Percentiles rank a stretch among this genome's conserved stretches.
phyloP scores from a whole-genome alignment of 2,797 vertebrate genomes.

The Gallinago nigripennis region DNA sequence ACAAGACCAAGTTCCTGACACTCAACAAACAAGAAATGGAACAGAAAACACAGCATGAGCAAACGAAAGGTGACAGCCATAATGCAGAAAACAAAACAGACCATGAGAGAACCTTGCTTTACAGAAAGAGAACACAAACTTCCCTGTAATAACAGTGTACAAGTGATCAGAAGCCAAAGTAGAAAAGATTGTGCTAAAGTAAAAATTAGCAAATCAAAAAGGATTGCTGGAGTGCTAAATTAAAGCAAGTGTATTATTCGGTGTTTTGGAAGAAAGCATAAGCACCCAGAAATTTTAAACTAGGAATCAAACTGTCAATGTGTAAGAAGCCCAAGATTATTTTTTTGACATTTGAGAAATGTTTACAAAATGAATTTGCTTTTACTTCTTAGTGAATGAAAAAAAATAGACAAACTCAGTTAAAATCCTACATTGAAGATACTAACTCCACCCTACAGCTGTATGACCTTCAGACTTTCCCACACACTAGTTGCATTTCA shows the following conservation, averaged over 20 bases:
- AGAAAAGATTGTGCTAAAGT: not conserved
- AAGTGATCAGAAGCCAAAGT: not conserved
- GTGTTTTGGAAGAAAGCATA: not conserved
- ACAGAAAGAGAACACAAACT: not conserved
- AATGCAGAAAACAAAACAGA: not conserved
- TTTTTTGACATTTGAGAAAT: not conserved
- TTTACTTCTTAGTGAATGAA: not conserved
- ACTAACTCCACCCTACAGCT: not conserved
- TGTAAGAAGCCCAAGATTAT: not conserved
- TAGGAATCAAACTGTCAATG: not conserved
- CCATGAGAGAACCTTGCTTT: not conserved
- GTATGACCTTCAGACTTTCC: not conserved
- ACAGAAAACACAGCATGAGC: not conserved
- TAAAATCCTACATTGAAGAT: not conserved
- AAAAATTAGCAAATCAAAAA: not conserved
- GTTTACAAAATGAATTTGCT: not conserved
- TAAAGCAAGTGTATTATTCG: not conserved
- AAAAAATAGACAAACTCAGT: not conserved
- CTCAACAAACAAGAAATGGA: not conserved
- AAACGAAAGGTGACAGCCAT: not conserved
- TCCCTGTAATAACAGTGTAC: not conserved
- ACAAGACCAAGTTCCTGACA: not conserved
- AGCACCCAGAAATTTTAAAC: not conserved
- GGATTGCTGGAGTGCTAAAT: not conserved
- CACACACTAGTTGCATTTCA: not conserved